Evolutionary conservation across 1,140 invertebrate genomes (phyloP), one percentile per base, ranked within the genome.

Genomic region (Brachionus angularis): DNA sequence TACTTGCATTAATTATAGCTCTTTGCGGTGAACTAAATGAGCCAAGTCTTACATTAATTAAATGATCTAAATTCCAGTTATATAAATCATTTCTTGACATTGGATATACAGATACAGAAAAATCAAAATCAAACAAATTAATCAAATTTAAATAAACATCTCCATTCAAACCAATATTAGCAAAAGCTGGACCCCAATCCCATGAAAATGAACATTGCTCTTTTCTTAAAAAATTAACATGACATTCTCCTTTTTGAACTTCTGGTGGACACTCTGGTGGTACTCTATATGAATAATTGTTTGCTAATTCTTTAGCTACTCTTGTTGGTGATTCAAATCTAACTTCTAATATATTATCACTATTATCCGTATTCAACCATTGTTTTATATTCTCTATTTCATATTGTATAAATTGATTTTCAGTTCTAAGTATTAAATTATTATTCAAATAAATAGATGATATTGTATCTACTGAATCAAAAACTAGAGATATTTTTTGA

Each of bases 131-230:
- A 50, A 67, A 67, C 8, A 14, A 34, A 36, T 70, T 42, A n/a
- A 77, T 58, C 50, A 70, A 73, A 16, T 76, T 55, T 8, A 79
- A 16, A 47, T 47, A 72, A 50, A 79, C 62, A 10, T 52, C 71
- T 90, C 91, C 92, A 96, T 53, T 47, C 52, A 98, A 87, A 73
- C 93, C 94, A 73, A 90, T 84, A 1, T 91, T 93, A 0, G 94
- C 92, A 74, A 95, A 92, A 71, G 52, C 31, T 58, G 70, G 70
- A 58, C 70, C 70, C 96, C 95, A 98, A 82, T 98, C 96, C 96
- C 96, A 98, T 29, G 88, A 85, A 74, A 95, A 98, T 12, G 91
- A 93, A 0, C 91, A 88, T 83, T 97, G 95, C 87, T 93, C 93
- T 83, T 98, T 98, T 62, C 94, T 85, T 55, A 98, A 86, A 79